Evolutionary conservation across 2,113 vertebrate genomes (phyloP), one percentile per base, ranked within the genome.

Genomic region (Conger conger): DNA sequence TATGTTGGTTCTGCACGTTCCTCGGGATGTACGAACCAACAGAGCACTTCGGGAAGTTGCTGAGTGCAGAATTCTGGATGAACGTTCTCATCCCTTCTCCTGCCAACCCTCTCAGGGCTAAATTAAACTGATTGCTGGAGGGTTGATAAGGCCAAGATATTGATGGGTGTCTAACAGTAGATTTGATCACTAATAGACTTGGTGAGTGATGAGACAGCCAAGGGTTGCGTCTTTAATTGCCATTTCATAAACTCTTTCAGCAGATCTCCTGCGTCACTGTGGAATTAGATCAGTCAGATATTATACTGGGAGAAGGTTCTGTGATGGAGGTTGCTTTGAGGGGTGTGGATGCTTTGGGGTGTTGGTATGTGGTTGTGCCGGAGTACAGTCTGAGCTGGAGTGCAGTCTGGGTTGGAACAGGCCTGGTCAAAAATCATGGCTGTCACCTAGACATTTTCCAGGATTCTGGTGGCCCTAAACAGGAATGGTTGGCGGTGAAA

Each of bases 401-500:
- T 4, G 68, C 9, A 30, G 6, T n/a, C 27, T 20, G n/a, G n/a
- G n/a, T 2, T 73, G 6, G 27, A 30, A 27, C 2, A 73, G 68
- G 23, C 33, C 16, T 73, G 68, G 68, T 63, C 11, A 15, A 50
- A 13, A 13, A 50, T 15, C 45, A 13, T 13, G 45, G 45, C 11
- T 50, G 45, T 50, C 45, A 50, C 7, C 45, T n/a, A n/a, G n/a
- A 13, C 54, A 3, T 2, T 7, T 16, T 20, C 54, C 15, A 20
- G 54, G 54, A 20, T 17, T 20, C 18, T 20, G 2, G 54, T 11
- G 54, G 54, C 15, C 54, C 54, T 57, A 17, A 57, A 57, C 54
- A 20, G 4, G 16, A 18, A 20, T 57, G 54, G 3, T 16, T 16
- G 3, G 15, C 18, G 11, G 3, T 90, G 90, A 86, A 90, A 88